Conservation (phyloP, 2,113 vertebrate genomes). For the Corythoichthys haematopterus region DNA sequence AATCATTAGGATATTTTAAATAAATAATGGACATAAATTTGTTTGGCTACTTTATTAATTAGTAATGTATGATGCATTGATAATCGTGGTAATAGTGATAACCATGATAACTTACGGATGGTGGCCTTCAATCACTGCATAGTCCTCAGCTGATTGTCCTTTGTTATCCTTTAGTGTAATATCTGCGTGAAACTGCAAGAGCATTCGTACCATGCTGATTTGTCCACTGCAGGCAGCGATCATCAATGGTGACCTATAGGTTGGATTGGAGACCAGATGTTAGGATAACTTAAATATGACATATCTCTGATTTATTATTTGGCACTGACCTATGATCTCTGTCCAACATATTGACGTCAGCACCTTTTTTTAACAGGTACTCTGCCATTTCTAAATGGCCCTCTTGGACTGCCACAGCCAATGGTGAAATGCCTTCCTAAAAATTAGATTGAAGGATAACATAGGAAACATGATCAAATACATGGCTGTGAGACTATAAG, state of each 20-base stretch:
- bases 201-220: slow-evolving; percentile 73
- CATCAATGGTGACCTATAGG: slow-evolving; percentile 78
- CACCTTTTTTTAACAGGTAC: slow-evolving; percentile 76
- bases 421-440: slow-evolving; percentile 80
- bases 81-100: no score
- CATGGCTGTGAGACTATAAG: no score
- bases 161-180: slow-evolving; percentile 75
- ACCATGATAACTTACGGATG: slow-evolving; percentile 71
- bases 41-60: no score
- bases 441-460: neutral
- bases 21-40: no score
- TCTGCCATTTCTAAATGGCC: slow-evolving; percentile 79
- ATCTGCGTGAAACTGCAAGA: slow-evolving; percentile 76
- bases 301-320: neutral
- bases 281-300: neutral
- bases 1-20: no score
- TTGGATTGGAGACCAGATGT: slow-evolving; percentile 3
- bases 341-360: slow-evolving; percentile 72
- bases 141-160: slow-evolving; percentile 82
- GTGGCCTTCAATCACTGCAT: slow-evolving; percentile 79
- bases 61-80: no score
- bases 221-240: slow-evolving; percentile 79
- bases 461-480: neutral
- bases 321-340: slow-evolving; percentile 57
- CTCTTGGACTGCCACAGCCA: slow-evolving; percentile 77